A percentile compares a stretch with the other conserved stretches of the same genome.
These are phyloP conservation scores for Diarsia brunnea DNA, from an alignment of 2,888 invertebrate genomes.

Conservation along the genomic window DNA sequence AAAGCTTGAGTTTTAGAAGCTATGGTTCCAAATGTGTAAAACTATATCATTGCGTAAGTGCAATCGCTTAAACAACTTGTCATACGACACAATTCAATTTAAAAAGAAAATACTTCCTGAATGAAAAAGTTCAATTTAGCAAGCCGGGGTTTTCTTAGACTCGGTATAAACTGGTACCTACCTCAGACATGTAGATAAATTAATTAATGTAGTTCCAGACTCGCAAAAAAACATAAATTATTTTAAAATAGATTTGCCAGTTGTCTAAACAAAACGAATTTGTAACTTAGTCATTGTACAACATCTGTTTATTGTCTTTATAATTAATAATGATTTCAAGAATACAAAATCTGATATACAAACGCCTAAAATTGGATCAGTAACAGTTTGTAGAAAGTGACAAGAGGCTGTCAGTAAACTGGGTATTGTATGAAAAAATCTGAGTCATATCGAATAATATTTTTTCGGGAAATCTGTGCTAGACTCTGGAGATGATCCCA, in stretches of 20 bases:
- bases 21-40: conserved; percentile 53
- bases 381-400: conserved; percentile 16
- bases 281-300: conserved; percentile 32
- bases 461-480: conserved; percentile 23
- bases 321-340: conserved; percentile 46
- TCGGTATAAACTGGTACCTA: not conserved
- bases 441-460: conserved; percentile 40
- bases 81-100: conserved; percentile 45
- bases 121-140: conserved; percentile 9
- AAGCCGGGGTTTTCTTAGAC: not conserved
- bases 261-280: conserved; percentile 19
- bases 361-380: conserved; percentile 19
- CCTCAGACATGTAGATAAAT: not conserved
- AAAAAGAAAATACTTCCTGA: conserved; percentile 37
- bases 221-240: not conserved
- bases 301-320: conserved; percentile 40
- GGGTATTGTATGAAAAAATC: conserved; percentile 23
- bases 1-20: conserved; percentile 49
- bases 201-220: not conserved
- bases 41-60: conserved; percentile 53
- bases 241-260: conserved; percentile 28
- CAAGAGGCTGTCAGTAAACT: conserved; percentile 5
- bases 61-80: conserved; percentile 43
- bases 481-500: conserved; percentile 9
- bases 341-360: conserved; percentile 30